Evolutionary conservation across 1,140 invertebrate genomes (phyloP).

Genomic region (Meloidogyne hapla): DNA sequence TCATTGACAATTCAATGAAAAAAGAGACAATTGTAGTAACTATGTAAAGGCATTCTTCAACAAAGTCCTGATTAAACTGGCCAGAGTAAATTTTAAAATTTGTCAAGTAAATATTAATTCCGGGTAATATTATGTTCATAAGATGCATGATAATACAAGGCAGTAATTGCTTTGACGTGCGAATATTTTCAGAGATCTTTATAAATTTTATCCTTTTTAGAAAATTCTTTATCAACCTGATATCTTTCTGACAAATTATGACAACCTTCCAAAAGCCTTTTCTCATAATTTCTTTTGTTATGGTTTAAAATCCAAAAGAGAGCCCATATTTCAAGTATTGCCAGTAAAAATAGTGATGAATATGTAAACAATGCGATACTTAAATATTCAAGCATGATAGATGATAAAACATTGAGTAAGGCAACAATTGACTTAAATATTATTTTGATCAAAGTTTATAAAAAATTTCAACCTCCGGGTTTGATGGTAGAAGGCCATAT

Average conservation of each 20-base stretch:
- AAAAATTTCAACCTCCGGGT: too few relatives aligned
- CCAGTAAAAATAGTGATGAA: background rate
- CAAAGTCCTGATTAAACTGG: background rate
- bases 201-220: too few relatives aligned
- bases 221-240: too few relatives aligned
- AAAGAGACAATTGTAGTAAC: background rate
- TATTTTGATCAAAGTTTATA: too few relatives aligned
- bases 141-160: background rate
- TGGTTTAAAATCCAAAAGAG: background rate
- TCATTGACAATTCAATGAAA: background rate
- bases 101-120: background rate
- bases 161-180: background rate
- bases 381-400: too few relatives aligned
- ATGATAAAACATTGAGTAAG: too few relatives aligned
- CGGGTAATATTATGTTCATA: background rate
- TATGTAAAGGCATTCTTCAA: background rate
- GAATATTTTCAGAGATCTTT: background rate
- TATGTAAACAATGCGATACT: background rate
- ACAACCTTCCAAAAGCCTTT: background rate
- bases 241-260: background rate
- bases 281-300: background rate
- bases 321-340: background rate
- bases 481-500: too few relatives aligned
- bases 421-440: too few relatives aligned
- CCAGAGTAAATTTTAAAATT: background rate